Evolutionary conservation across 2,797 vertebrate species (phyloP), one percentile per base, ranked within the genome.

Genomic region (Carapus acus): DNA sequence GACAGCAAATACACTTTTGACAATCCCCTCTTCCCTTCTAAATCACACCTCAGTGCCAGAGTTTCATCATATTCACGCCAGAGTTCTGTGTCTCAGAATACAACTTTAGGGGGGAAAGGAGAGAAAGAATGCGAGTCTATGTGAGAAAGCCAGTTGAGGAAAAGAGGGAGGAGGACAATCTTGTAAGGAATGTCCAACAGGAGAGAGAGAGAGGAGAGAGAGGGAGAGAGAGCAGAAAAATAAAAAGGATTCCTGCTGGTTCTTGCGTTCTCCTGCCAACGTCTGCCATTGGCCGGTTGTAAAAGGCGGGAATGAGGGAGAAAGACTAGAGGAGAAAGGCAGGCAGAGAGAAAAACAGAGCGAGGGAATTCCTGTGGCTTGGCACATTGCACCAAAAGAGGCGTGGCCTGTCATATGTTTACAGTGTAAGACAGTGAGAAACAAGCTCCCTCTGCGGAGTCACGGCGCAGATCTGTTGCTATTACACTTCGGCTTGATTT

Each of bases 331-430:
- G 83, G 73, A 83, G 71, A 80, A 79, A 70, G n/a, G n/a, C n/a
- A n/a, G 58, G 61, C 51, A 74, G 78, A 66, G 73, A 74, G 60
- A 72, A 68, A 78, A 73, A 74, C 43, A 76, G 46, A 81, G 55
- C 71, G 61, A 83, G 86, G 82, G 82, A 85, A 87, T 88, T 88
- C 86, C 85, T 88, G 87, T 88, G 86, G 85, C 74, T 88, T 88
- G 87, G 85, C 86, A 79, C 43, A 17, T 57, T 23, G 66, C 49
- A 71, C 56, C 39, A 56, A 69, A 71, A 85, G 83, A 81, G 88
- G 86, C 70, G 86, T 82, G 86, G 83, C 69, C 68, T 83, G 65
- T 52, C 56, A 49, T 76, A 72, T 83, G 82, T 87, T 87, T 85
- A 86, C 78, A 79, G 79, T 79, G 74, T 68, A 70, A 77, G 72